Evolutionary conservation across 2,888 invertebrate genomes (phyloP), one percentile per base, ranked within the genome.

Genomic region (Branchinecta sandiegonensis): DNA sequence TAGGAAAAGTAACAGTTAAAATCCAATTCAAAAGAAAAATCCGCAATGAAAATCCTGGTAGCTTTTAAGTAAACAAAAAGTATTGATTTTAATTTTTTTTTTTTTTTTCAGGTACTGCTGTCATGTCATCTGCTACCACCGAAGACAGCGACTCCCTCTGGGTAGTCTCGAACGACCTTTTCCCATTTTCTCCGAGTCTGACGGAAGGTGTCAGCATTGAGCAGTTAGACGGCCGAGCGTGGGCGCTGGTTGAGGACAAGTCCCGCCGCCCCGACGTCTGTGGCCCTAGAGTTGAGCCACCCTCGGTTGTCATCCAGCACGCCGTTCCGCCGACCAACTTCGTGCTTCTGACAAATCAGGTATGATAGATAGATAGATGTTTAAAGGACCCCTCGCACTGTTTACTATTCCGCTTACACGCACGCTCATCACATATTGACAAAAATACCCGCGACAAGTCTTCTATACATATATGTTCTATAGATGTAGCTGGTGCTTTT

Each of bases 311-410:
- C 9, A 81, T 86, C 1, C 88, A 89, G 74, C 88, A 88, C 74
- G 81, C 83, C 72, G 85, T 88, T 73, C 83, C 84, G 13, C 85
- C 87, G 0, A 82, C 86, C 56, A 86, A 86, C 75, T 90, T 92
- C 79, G 88, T 94, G 10, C 83, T 94, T 70, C 83, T 96, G 70
- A 93, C 92, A 7, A 88, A 90, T 65, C 89, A 89, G 76, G 92
- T 82, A 74, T 73, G 11, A 17, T 11, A 23, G 23, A 23, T 23
- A 23, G 11, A 7, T 14, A 46, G 46, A 14, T 14, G 12, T 65
- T 37, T n/a, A 47, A 46, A 8, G n/a, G n/a, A n/a, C n/a, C n/a
- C n/a, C n/a, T n/a, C n/a, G n/a, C n/a, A n/a, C n/a, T n/a, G n/a
- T n/a, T n/a, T n/a, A n/a, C n/a, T n/a, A n/a, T n/a, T n/a, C n/a